Base-by-base conservation (phyloP, 2,113 vertebrate genomes). In the Odocoileus virginianus region DNA sequence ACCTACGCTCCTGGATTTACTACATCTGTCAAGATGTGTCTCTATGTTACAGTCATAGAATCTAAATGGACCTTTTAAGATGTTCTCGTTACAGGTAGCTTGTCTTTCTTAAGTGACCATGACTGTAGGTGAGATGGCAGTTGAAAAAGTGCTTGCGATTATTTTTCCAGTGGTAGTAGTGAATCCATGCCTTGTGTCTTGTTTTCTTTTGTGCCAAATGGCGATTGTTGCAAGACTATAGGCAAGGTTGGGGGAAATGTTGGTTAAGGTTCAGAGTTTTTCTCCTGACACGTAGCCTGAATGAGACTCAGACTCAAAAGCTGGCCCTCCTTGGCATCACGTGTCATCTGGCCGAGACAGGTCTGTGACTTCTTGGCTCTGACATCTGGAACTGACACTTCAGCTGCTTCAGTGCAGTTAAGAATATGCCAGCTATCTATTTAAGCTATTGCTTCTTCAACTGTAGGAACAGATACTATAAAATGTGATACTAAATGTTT, bases 291-390 rank as follows among this genome's bases (percentile, higher is more conserved):
- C 33, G 11, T 21, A 40, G 54, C 55, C 55, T 12, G 7, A 43
- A 36, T 84, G 81, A 81, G 89, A 95, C 71, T 40, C 86, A 81
- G 67, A 86, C n/a, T 8, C 40, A 58, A 58, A 74, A 50, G 64
- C 92, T 87, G 82, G 6, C 78, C 61, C 67, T 97, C 60, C 55
- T 74, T 85, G 30, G 54, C 1, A 7, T 92, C 50, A 13, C 23
- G 1, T 11, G 50, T 50, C 88, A 57, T 45, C 93, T 88, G 87
- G 92, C 74, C 47, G 14, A 45, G 57, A 12, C 27, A 79, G 27
- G 52, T 47, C 45, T 89, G 54, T n/a, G 85, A 40, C 47, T 88
- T 92, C 67, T 58, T 64, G 92, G 27, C 86, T 86, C 8, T 74
- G 40, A 17, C 25, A n/a, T 71, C 60, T 90, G 78, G 55, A 88